Evolutionary conservation across 2,113 vertebrate species (phyloP).

Genomic region (Coracopsis vasa): DNA sequence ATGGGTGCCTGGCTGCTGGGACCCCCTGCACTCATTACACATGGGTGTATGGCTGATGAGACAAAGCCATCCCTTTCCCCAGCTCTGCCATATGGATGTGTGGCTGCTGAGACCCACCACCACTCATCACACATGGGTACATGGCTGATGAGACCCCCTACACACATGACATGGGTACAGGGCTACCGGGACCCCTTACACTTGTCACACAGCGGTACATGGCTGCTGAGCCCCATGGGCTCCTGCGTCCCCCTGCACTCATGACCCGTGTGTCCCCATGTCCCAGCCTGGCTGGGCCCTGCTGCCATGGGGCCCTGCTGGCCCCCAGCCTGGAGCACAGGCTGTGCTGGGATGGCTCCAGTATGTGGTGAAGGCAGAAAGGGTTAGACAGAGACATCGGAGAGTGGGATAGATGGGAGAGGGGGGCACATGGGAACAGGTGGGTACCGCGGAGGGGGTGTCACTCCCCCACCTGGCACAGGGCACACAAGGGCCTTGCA

Average conservation of each 20-base stretch:
- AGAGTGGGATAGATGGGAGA: neutral
- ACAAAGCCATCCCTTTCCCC: neutral
- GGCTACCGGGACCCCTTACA: neutral
- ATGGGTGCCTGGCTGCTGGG: fast-evolving
- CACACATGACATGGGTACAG: neutral
- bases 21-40: neutral
- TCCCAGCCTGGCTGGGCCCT: neutral
- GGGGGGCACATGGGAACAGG: neutral
- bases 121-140: neutral
- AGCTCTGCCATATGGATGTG: neutral
- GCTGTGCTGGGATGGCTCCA: neutral
- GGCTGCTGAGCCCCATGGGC: too few relatives aligned
- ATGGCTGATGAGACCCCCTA: neutral
- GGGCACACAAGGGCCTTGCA: neutral
- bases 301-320: neutral
- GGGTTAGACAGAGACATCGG: neutral
- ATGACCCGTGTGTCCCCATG: neutral
- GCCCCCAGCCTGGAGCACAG: neutral
- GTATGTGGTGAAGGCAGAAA: neutral
- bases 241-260: neutral
- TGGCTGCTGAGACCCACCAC: neutral
- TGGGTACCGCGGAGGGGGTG: neutral
- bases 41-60: fast-evolving
- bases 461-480: fast-evolving
- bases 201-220: fast-evolving